Evolutionary conservation across 92 coral and sea anemone species (phyloP).

Genomic region (Isaurus tuberculatus): DNA sequence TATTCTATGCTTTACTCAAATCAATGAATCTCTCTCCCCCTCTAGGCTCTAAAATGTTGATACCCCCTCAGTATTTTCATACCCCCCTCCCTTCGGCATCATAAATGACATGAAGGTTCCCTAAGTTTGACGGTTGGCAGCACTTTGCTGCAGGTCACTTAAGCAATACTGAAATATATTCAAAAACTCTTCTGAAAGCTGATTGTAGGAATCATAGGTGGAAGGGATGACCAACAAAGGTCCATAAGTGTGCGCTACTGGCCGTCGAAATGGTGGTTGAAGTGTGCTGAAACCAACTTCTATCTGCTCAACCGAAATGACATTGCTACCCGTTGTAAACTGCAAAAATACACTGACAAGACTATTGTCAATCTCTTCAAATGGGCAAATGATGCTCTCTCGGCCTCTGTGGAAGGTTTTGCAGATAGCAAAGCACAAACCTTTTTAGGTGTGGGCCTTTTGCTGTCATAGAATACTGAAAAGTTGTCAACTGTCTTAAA

Average conservation of each 20-base stretch:
- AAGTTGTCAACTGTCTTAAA: constrained; percentile 9
- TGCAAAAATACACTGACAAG: constrained; percentile 45
- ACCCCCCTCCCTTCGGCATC: constrained; percentile 28
- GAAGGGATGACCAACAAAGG: constrained; percentile 52
- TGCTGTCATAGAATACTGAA: neutral
- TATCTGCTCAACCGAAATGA: constrained; percentile 39
- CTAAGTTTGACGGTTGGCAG: constrained; percentile 31
- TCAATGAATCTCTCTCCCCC: constrained; percentile 23
- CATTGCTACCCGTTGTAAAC: constrained; percentile 59
- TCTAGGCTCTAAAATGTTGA: constrained; percentile 32
- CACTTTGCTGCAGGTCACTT: constrained; percentile 23
- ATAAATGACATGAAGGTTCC: constrained; percentile 22
- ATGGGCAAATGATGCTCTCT: constrained; percentile 8
- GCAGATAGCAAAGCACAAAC: neutral
- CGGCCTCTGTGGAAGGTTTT: constrained; percentile 12
- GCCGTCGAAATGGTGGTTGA: constrained; percentile 49
- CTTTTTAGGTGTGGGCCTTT: constrained; percentile 21
- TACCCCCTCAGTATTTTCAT: constrained; percentile 29
- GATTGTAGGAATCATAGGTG: constrained; percentile 40
- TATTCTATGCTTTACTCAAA: constrained; percentile 23
- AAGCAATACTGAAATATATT: constrained; percentile 22
- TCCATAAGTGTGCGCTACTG: constrained; percentile 59
- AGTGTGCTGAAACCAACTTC: constrained; percentile 52
- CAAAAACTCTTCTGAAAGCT: constrained; percentile 28
- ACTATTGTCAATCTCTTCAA: constrained; percentile 31